Evolutionary conservation across 30 jellyfish, hydroid and myxozoan genomes (phyloP).

Genomic region (Aurelia aurita complex sp. Pacific): DNA sequence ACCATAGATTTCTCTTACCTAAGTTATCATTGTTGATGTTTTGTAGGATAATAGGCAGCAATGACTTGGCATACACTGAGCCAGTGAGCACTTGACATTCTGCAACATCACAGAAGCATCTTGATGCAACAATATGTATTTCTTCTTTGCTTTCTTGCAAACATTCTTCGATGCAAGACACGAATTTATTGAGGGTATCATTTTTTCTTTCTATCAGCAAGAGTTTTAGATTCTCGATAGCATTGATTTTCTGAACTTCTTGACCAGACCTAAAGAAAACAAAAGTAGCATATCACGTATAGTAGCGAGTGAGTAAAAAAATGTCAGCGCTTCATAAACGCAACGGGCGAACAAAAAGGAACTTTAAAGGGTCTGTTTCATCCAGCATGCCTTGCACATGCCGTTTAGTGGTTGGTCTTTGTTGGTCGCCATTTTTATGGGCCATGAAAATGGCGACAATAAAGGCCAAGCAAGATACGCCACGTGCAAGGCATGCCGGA

Average conservation of each 20-base stretch:
- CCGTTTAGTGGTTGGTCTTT: too few species aligned
- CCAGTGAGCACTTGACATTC: constrained; percentile 61
- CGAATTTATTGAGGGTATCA: constrained; percentile 34
- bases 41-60: constrained; percentile 64
- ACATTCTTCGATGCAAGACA: constrained; percentile 39
- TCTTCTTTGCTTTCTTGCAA: constrained; percentile 60
- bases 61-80: constrained; percentile 17
- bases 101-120: constrained; percentile 60
- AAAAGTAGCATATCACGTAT: too few species aligned
- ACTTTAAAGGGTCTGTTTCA: too few species aligned
- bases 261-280: constrained; percentile 73
- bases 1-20: constrained; percentile 13
- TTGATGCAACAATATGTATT: constrained; percentile 71
- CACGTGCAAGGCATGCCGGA: too few species aligned
- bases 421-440: too few species aligned
- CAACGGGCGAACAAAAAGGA: too few species aligned
- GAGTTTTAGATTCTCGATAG: constrained; percentile 56
- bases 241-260: constrained; percentile 84
- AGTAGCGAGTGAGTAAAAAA: too few species aligned
- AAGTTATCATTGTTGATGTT: constrained; percentile 40
- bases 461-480: too few species aligned
- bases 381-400: too few species aligned
- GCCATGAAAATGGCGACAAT: too few species aligned
- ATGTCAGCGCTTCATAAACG: too few species aligned
- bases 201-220: constrained; percentile 47